Base-by-base conservation (phyloP, 2,113 vertebrate species). In the Lagopus muta region DNA sequence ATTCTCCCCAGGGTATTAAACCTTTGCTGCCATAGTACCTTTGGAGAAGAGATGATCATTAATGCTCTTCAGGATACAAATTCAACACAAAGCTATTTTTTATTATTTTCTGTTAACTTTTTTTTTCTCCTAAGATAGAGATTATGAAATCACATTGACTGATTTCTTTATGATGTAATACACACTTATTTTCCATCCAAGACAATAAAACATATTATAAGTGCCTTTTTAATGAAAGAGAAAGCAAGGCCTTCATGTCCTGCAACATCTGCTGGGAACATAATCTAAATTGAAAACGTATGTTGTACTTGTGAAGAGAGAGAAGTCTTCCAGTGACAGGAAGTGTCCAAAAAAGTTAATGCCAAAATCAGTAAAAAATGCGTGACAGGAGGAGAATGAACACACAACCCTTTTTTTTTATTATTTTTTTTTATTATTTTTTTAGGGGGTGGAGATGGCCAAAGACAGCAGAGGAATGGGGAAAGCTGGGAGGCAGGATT, bases 281-380 rank as follows among this genome's bases (percentile, higher is more conserved):
- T 58, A 97, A 88, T 95, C 74, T 97, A 98, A 97, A 98, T 95
- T 96, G 94, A 94, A 98, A 98, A 97, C 86, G 42, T 96, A 93
- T 96, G 96, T 48, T 95, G 73, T 67, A 64, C 25, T 84, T 70
- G 76, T 60, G 62, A 47, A 62, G 83, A 96, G 84, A 60, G 89
- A 94, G 79, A 86, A 38, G 45, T 90, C 89, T 94, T 94, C 50
- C 28, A 95, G 71, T 96, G 92, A 87, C 92, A 97, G 87, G 94
- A 97, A 96, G 69, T 72, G 92, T 94, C 83, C 89, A 84, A 86
- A 95, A 92, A 93, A 85, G 70, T 81, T 91, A 96, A 93, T 96
- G 65, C 76, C 84, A 82, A 88, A 97, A 94, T 89, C 81, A 90
- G 86, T 90, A 65, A 92, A 95, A 95, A 48, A 95, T 84, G 92